Evolutionary conservation across 2,888 invertebrate genomes (phyloP).

Genomic region (Tenthredo mesomela): DNA sequence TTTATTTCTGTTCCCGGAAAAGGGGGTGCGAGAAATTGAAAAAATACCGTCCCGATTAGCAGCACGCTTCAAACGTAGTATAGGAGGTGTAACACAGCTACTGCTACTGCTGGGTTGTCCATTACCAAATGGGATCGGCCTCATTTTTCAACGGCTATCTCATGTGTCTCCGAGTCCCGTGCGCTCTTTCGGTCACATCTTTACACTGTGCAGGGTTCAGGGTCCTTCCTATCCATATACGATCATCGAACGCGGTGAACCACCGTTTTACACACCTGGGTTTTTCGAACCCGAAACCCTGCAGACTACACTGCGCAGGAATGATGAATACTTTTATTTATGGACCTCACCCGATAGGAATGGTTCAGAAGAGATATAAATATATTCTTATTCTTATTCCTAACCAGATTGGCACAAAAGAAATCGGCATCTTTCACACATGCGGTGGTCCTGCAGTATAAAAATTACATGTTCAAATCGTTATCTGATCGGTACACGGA

Average conservation of each 20-base stretch:
- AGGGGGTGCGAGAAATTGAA: slow-evolving; percentile 36
- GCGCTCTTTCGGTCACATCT: slow-evolving; percentile 17
- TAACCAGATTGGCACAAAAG: neutral
- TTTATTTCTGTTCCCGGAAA: neutral
- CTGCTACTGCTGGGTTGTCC: slow-evolving; percentile 8
- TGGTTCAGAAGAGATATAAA: neutral
- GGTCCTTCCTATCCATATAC: neutral
- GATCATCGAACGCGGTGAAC: neutral
- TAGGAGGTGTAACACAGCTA: neutral
- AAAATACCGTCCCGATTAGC: slow-evolving; percentile 36
- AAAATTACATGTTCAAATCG: too few relatives aligned
- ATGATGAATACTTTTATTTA: slow-evolving; percentile 9
- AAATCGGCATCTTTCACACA: neutral
- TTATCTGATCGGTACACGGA: too few relatives aligned
- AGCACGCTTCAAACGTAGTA: neutral
- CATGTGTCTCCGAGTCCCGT: slow-evolving; percentile 30
- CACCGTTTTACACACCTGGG: slow-evolving; percentile 2
- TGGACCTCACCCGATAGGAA: neutral
- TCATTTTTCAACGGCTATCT: slow-evolving; percentile 39
- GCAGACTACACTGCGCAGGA: neutral
- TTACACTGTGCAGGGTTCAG: neutral
- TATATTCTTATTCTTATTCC: neutral
- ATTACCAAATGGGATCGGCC: slow-evolving; percentile 47
- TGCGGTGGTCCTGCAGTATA: too few relatives aligned
- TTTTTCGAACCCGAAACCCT: neutral